Conservation (phyloP, 2,797 vertebrate species). For the Iguana delicatissima region DNA sequence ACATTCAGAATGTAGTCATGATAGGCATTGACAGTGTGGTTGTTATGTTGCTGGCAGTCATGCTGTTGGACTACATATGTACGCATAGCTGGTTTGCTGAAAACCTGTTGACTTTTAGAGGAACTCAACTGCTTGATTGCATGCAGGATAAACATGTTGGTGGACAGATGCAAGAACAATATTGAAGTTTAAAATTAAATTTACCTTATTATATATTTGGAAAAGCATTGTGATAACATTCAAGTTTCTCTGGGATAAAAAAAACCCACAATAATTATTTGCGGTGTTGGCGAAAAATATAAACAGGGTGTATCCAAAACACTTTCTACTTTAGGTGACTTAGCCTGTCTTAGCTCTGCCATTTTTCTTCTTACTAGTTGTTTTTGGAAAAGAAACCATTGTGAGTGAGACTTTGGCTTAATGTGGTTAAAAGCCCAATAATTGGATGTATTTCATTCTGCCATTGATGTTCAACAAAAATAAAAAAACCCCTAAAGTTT, state of each 20-base stretch:
- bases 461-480: neutral
- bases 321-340: neutral
- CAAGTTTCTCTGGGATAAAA: neutral
- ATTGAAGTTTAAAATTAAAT: neutral
- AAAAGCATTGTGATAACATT: slow-evolving; percentile 1
- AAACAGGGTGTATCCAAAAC: neutral
- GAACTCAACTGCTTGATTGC: neutral
- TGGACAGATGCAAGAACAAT: neutral
- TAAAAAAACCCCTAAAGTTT: neutral
- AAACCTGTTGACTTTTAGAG: neutral
- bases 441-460: neutral
- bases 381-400: neutral
- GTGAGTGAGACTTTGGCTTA: neutral
- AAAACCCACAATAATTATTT: neutral
- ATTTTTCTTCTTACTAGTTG: neutral
- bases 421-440: neutral
- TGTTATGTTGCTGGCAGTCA: neutral
- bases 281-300: neutral
- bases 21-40: neutral
- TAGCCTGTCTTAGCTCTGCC: neutral
- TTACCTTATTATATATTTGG: neutral
- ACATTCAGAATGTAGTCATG: neutral
- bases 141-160: neutral
- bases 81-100: neutral
- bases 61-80: neutral